Conservation (phyloP, 2,797 vertebrate genomes). For the Artibeus jamaicensis region DNA sequence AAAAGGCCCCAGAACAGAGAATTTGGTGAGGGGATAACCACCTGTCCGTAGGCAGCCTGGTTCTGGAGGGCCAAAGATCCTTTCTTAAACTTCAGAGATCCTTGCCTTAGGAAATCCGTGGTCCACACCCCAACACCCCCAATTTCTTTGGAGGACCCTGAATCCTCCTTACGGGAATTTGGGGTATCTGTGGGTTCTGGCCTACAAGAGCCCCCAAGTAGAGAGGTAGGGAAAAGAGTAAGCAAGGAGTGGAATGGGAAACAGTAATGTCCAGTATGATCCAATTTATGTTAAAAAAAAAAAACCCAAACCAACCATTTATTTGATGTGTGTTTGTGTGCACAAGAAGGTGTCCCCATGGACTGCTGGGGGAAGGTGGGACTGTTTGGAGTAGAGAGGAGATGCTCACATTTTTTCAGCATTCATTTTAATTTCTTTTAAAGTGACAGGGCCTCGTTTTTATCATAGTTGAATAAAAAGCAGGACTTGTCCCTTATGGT, state of each 20-base stretch:
- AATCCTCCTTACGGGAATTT: background rate
- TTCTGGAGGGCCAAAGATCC: background rate
- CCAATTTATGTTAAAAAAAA: background rate
- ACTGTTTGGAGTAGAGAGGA: background rate
- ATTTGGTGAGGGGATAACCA: background rate
- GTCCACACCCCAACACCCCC: background rate
- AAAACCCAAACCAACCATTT: background rate
- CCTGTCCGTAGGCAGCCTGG: background rate
- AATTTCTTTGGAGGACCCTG: background rate
- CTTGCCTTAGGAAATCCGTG: background rate
- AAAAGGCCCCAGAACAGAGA: background rate
- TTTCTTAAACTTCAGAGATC: background rate
- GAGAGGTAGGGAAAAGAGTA: background rate
- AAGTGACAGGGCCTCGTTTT: background rate
- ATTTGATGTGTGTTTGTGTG: background rate
- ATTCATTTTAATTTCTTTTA: conserved; percentile 17
- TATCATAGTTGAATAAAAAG: background rate
- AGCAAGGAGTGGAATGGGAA: background rate
- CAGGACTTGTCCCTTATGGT: background rate
- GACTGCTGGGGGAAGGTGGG: too few relatives aligned
- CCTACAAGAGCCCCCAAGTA: background rate
- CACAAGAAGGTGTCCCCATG: background rate
- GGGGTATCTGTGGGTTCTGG: background rate
- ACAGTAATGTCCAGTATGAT: background rate
- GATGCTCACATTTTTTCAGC: background rate